Evolutionary conservation across 2,113 vertebrate species (phyloP).

Genomic region (Pica pica): DNA sequence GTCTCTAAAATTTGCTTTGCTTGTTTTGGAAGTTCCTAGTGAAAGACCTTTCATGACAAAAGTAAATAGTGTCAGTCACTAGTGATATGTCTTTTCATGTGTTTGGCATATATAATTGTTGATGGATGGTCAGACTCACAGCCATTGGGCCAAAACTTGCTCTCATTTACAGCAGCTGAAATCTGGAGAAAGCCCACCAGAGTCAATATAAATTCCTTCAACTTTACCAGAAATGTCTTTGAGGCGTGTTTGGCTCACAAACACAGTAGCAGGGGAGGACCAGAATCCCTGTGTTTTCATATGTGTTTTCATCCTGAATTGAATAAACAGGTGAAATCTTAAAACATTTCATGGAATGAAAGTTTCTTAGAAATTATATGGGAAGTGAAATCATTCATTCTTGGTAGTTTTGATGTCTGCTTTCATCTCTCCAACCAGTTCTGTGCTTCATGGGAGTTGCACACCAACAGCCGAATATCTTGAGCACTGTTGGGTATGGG

Average conservation of each 20-base stretch:
- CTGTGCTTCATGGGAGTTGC: background rate
- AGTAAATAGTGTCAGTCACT: background rate
- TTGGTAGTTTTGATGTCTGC: background rate
- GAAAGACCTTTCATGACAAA: background rate
- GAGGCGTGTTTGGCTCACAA: background rate
- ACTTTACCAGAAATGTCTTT: background rate
- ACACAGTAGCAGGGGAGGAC: background rate
- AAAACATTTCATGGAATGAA: background rate
- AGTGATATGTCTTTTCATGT: background rate
- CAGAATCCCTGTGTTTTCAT: background rate
- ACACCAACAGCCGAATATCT: background rate
- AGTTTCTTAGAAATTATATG: background rate
- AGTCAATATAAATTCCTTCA: background rate
- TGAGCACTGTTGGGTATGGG: fast-evolving
- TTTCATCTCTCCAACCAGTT: background rate
- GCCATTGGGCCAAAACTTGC: background rate
- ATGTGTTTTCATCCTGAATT: background rate
- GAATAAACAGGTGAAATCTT: background rate
- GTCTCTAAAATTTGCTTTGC: background rate
- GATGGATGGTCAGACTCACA: background rate
- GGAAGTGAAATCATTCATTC: background rate
- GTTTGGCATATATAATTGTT: background rate
- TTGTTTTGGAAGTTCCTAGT: background rate
- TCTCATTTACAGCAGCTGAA: background rate
- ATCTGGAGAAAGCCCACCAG: background rate